Base-by-base conservation (phyloP, 2,113 vertebrate species). In the Parus major region DNA sequence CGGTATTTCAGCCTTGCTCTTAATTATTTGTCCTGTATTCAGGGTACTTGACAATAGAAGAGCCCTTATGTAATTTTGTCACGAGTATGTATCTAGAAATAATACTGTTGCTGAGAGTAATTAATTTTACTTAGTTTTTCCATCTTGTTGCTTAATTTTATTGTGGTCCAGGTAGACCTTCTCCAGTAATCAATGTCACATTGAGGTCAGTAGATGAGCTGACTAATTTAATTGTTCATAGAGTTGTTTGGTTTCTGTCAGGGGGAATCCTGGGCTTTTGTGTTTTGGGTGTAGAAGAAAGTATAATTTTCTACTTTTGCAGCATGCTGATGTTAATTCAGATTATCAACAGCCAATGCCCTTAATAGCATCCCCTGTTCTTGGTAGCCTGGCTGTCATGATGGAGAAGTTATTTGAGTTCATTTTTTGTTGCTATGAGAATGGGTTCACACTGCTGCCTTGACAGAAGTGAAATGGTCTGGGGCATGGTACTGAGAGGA, bases 11-110 rank as follows among this genome's bases (percentile, higher is more conserved):
- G 33, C 20, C 27, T 81, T 8, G 4, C 1, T 1, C 76, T 72
- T 69, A 47, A 44, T 53, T 44, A 24, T 56, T 52, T 47, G 2
- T n/a, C 7, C 0, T 20, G 11, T 35, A 9, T 31, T 82, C 29
- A 0, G 0, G 15, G 22, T 49, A 10, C 21, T 39, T 83, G 42
- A 71, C 2, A 13, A 15, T 15, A 18, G 35, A 79, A 55, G 13
- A 69, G 7, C 8, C 4, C 27, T 70, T 83, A 49, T 1, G 9
- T 59, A 82, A 55, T 52, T 65, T 15, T 88, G 35, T 29, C 24
- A 22, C 3, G 19, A 59, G 19, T 8, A 0, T 41, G 21, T 75
- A 24, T 33, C 21, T 83, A 39, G 41, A 46, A 91, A 24, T 61
- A 77, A 35, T 10, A 3, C 13, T 21, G 18, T 53, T 84, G 57